Evolutionary conservation across 2,113 vertebrate species (phyloP).

Genomic region (Fukomys damarensis): DNA sequence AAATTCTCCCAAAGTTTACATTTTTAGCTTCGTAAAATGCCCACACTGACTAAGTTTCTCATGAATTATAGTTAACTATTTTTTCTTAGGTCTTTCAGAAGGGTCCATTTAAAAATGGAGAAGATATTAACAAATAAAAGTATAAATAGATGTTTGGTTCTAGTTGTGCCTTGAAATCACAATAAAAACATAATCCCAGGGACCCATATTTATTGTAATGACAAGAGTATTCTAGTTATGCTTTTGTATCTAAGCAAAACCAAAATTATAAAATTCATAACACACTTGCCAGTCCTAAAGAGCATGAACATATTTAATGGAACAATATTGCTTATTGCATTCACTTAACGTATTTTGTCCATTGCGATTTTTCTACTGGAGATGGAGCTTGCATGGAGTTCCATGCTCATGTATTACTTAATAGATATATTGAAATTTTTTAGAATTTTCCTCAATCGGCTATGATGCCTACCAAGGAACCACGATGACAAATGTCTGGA

Average conservation of each 20-base stretch:
- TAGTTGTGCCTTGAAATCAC: constrained; percentile 21
- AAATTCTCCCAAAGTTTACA: constrained; percentile 35
- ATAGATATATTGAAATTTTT: constrained; percentile 24
- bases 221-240: background rate
- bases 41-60: background rate
- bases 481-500: constrained; percentile 28
- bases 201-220: background rate
- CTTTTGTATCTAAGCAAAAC: background rate
- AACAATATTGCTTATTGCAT: background rate
- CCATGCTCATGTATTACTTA: background rate
- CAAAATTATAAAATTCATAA: constrained; percentile 3
- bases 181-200: constrained; percentile 32
- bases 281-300: background rate
- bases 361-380: background rate
- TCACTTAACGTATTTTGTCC: constrained; percentile 27
- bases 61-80: background rate
- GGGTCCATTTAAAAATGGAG: background rate
- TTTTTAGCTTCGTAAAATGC: background rate
- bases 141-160: constrained; percentile 13
- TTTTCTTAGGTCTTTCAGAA: constrained; percentile 1
- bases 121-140: background rate
- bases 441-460: background rate
- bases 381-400: background rate
- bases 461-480: constrained; percentile 39
- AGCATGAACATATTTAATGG: constrained; percentile 16